Conservation (phyloP, 2,888 invertebrate species). For the Spisula subtruncata region DNA sequence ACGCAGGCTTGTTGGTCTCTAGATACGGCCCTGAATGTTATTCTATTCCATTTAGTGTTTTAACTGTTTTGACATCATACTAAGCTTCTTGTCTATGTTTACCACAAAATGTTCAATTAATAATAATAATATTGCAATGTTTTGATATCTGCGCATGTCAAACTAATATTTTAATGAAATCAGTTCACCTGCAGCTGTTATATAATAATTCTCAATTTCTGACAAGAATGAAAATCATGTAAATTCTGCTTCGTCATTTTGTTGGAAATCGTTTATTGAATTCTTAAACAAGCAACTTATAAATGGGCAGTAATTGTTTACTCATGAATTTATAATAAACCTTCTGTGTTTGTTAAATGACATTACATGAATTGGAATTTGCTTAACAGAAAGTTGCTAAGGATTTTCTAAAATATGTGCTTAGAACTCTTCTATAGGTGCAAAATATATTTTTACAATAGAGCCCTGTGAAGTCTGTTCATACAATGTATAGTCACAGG, state of each 20-base stretch:
- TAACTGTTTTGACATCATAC: background rate
- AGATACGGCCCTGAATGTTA: no score
- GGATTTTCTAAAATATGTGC: background rate
- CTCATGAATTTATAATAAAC: background rate
- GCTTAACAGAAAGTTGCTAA: background rate
- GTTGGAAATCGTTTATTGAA: background rate
- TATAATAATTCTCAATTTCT: background rate
- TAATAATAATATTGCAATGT: slow-evolving; percentile 19
- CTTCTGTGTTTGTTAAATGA: background rate
- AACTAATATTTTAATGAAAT: background rate
- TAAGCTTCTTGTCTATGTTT: slow-evolving; percentile 2
- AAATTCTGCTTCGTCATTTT: background rate
- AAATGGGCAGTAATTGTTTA: background rate
- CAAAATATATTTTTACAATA: background rate
- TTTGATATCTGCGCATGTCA: background rate
- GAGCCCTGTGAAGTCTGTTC: no score
- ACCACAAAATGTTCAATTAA: slow-evolving; percentile 16
- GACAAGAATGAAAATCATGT: background rate
- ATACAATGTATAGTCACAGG: no score
- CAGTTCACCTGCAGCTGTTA: background rate
- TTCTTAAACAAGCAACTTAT: background rate
- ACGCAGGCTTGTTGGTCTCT: no score
- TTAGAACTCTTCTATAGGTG: no score
- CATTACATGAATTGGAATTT: background rate
- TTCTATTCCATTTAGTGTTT: background rate